Conservation (phyloP, 92 coral and sea anemone genomes). For the Zoanthus sansibaricus region DNA sequence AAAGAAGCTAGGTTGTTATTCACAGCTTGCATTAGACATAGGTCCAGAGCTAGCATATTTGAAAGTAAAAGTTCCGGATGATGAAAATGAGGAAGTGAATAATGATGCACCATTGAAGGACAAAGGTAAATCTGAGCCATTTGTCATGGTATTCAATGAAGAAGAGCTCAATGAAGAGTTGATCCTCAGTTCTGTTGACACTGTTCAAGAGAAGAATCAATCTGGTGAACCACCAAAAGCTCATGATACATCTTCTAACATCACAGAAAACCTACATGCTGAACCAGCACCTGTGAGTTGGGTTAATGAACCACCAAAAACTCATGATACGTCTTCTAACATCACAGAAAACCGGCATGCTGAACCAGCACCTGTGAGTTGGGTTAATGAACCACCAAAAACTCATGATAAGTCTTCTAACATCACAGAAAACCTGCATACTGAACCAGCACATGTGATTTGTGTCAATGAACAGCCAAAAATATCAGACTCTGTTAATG, state of each 20-base stretch:
- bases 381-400: not conserved
- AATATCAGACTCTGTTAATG: not conserved
- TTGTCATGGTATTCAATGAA: slow-evolving; percentile 12
- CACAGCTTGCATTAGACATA: slow-evolving; percentile 69
- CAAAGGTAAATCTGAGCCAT: slow-evolving; percentile 1
- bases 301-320: not conserved
- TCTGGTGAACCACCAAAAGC: not conserved
- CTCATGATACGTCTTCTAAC: not conserved
- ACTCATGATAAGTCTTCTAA: not conserved
- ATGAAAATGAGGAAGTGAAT: not conserved
- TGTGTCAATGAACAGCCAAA: not conserved
- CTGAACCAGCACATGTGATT: not conserved
- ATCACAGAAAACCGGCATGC: not conserved
- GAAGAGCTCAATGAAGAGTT: not conserved
- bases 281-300: not conserved
- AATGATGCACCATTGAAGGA: not conserved
- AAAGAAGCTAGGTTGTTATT: slow-evolving; percentile 65
- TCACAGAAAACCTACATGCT: not conserved
- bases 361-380: not conserved
- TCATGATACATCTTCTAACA: not conserved
- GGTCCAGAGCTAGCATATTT: slow-evolving; percentile 64
- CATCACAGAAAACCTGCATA: not conserved
- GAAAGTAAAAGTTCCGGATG: slow-evolving; percentile 25
- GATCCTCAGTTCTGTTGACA: not conserved
- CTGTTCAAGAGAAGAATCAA: slow-evolving; percentile 3